These are phyloP conservation scores for Hypocryptadius cinnamomeus DNA, from an alignment of 2,113 vertebrate genomes.

Conservation along the genomic window DNA sequence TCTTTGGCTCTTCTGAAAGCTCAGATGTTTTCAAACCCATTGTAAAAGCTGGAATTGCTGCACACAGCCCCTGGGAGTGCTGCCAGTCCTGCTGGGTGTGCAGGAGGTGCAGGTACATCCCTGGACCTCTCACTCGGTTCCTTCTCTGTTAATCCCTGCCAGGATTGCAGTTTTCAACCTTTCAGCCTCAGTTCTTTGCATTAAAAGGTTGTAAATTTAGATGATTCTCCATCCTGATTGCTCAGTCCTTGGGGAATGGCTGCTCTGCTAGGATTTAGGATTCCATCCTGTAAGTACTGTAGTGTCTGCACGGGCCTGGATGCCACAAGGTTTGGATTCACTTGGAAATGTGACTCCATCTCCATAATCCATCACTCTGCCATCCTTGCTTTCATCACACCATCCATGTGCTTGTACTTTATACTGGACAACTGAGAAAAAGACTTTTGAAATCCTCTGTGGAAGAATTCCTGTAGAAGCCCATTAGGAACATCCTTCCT, in stretches of 20 bases:
- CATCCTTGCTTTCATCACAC: background rate
- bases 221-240: slow-evolving; percentile 18
- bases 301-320: background rate
- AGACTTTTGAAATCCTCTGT: background rate
- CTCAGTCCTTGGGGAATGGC: slow-evolving; percentile 20
- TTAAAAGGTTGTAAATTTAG: slow-evolving; percentile 45
- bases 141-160: slow-evolving; percentile 16
- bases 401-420: background rate
- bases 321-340: background rate
- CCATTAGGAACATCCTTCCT: background rate
- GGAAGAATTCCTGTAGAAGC: background rate
- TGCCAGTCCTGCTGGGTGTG: background rate
- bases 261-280: slow-evolving; percentile 31
- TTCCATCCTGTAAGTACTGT: slow-evolving; percentile 30
- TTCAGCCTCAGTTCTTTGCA: slow-evolving; percentile 36
- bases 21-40: background rate
- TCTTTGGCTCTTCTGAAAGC: background rate
- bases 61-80: background rate
- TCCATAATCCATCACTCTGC: background rate
- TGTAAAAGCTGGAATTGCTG: background rate
- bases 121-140: background rate
- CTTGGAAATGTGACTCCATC: background rate
- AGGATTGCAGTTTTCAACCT: slow-evolving; percentile 20
- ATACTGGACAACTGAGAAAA: background rate
- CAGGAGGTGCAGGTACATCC: slow-evolving; percentile 6